Evolutionary conservation across 1,140 invertebrate genomes (phyloP), one percentile per base, ranked within the genome.

Genomic region (Pseudomyrmex sp.): DNA sequence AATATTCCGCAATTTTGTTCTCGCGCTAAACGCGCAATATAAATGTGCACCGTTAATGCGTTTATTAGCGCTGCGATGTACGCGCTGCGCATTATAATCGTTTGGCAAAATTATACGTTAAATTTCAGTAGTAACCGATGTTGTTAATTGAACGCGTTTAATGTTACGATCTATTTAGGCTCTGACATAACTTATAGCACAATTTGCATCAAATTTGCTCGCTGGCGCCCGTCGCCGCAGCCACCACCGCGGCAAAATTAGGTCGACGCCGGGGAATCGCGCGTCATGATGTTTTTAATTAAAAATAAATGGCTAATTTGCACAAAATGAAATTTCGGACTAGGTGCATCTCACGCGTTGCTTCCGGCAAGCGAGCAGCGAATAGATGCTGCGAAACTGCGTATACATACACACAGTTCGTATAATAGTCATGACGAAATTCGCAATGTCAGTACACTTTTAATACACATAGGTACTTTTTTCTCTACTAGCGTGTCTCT

Each of bases 291-390:
- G 58, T 61, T 80, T 80, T 80, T 61, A 80, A 80, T 80, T 80
- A 72, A 80, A 80, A 80, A 70, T 70, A 79, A 79, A 80, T 23
- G 46, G n/a, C 54, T 80, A 70, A 80, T 80, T 61, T 70, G 44
- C 23, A 20, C 44, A n/a, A 61, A 59, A 61, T 72, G 54, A 80
- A 80, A 72, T 70, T 80, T 80, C 15, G 15, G 20, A 1, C 15
- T 52, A 46, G 52, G 10, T n/a, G 26, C 52, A 66, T 15, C 48
- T 54, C 13, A 23, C 73, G 48, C 10, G 12, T 20, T 3, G n/a
- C 12, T 76, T 52, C 13, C 23, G 15, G 12, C 15, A n/a, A 58
- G 26, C 59, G 26, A 10, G 59, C 10, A 15, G 35, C 35, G 35
- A 5, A 35, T 35, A 35, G 35, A 35, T 0, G 35, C n/a, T n/a